Conservation (phyloP, 2,888 invertebrate species). For the Drosophila nigritarsus region DNA sequence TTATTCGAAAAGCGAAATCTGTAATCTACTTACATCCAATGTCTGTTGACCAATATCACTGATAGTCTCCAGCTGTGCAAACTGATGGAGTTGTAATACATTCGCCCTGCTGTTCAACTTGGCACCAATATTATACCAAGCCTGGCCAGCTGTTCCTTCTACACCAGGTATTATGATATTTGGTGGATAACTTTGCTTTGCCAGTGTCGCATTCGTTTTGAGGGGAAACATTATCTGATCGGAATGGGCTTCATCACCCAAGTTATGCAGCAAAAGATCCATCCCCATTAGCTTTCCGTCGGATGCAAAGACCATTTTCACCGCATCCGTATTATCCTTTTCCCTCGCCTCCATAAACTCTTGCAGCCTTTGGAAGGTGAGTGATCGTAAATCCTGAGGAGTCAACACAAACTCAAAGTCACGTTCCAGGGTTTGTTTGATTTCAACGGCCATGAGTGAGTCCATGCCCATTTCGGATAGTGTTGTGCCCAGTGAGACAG, state of each 20-base stretch:
- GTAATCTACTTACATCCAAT: slow-evolving; percentile 68
- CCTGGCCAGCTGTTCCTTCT: slow-evolving; percentile 87
- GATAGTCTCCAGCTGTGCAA: slow-evolving; percentile 70
- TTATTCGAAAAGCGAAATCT: background rate
- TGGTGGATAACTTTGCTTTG: slow-evolving; percentile 69
- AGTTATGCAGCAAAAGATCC: slow-evolving; percentile 87
- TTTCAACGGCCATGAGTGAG: slow-evolving; percentile 98
- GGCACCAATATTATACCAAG: slow-evolving; percentile 83
- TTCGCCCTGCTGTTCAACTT: slow-evolving; percentile 68
- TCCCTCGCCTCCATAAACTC: slow-evolving; percentile 78
- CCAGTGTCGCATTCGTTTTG: slow-evolving; percentile 82
- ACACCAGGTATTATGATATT: slow-evolving; percentile 88
- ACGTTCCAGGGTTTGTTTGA: slow-evolving; percentile 95
- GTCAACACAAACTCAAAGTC: slow-evolving; percentile 95
- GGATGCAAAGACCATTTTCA: slow-evolving; percentile 81
- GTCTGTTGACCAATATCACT: slow-evolving; percentile 73
- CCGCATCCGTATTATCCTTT: slow-evolving; percentile 72
- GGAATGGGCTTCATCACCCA: slow-evolving; percentile 87
- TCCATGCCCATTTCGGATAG: slow-evolving; percentile 98
- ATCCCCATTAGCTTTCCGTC: slow-evolving; percentile 85
- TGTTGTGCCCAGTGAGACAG: slow-evolving; percentile 89
- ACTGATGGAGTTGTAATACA: slow-evolving; percentile 81
- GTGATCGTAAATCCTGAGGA: slow-evolving; percentile 92
- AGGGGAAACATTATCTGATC: slow-evolving; percentile 87
- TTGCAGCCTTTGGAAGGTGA: slow-evolving; percentile 88